Evolutionary conservation across 2,113 vertebrate species (phyloP).

Genomic region (Recurvirostra avosetta): DNA sequence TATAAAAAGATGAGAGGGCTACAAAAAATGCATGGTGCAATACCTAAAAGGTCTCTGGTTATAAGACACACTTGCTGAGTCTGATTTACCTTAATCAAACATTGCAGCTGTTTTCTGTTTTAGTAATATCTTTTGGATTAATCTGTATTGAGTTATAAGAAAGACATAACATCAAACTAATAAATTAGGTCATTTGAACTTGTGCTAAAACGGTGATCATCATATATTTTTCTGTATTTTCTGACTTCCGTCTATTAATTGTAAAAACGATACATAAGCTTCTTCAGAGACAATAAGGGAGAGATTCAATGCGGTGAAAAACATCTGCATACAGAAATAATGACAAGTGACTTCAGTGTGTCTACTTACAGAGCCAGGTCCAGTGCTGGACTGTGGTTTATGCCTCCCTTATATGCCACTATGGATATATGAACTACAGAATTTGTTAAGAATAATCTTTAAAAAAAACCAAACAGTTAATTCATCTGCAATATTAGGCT

Average conservation of each 20-base stretch:
- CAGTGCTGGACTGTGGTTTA: background rate
- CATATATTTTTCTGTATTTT: background rate
- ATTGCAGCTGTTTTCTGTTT: background rate
- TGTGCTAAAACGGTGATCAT: background rate
- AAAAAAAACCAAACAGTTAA: background rate
- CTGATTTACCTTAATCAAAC: conserved; percentile 1
- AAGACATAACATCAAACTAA: background rate
- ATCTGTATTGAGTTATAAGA: background rate
- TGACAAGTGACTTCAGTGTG: background rate
- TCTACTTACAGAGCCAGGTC: background rate
- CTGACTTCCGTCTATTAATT: background rate
- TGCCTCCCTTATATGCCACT: background rate
- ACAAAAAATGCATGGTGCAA: background rate
- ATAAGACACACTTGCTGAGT: background rate
- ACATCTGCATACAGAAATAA: background rate
- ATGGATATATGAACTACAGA: background rate
- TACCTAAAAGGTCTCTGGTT: background rate
- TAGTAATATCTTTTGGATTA: background rate
- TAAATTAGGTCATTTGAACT: background rate
- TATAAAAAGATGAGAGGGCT: background rate
- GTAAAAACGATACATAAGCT: background rate
- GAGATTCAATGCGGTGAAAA: background rate
- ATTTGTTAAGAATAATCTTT: background rate
- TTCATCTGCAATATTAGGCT: background rate
- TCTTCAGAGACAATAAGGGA: background rate